Percentiles rank a stretch among this genome's conserved stretches.
Evolutionary conservation across 2,888 invertebrate species (phyloP).

Genomic region (Torymus tubicola): DNA sequence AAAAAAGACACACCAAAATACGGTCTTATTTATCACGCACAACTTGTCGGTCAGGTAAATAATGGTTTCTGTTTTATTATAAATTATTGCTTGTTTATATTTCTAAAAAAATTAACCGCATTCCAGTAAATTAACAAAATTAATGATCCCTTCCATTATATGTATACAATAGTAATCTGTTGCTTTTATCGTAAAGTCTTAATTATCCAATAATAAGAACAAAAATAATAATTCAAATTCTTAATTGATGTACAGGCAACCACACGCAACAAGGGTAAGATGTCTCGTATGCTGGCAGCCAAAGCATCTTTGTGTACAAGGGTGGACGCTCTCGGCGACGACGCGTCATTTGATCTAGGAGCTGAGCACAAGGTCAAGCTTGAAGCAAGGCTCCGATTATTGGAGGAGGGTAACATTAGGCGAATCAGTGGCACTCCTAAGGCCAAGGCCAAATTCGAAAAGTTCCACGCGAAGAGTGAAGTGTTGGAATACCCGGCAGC

Average conservation of each 20-base stretch:
- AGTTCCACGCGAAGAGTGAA: slow-evolving; percentile 90
- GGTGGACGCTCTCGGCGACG: slow-evolving; percentile 97
- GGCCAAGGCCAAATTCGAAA: slow-evolving; percentile 92
- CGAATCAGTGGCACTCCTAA: slow-evolving; percentile 93
- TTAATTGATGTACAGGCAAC: slow-evolving; percentile 77
- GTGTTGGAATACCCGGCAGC: slow-evolving; percentile 87
- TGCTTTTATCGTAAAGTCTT: too few species aligned
- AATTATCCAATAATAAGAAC: slow-evolving; percentile 1
- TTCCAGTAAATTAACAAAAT: neutral
- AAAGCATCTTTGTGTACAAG: slow-evolving; percentile 95
- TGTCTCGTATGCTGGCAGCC: slow-evolving; percentile 97
- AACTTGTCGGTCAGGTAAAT: slow-evolving; percentile 87
- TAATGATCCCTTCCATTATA: neutral
- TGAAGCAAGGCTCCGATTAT: slow-evolving; percentile 85
- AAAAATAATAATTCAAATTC: neutral
- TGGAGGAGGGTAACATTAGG: slow-evolving; percentile 91
- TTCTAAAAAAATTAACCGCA: too few species aligned
- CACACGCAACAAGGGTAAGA: slow-evolving; percentile 94
- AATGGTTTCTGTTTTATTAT: neutral
- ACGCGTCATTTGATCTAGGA: slow-evolving; percentile 88
- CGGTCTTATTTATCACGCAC: slow-evolving; percentile 98
- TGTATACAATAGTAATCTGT: neutral
- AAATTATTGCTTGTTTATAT: slow-evolving; percentile 4
- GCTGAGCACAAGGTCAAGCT: slow-evolving; percentile 93
- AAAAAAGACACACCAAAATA: slow-evolving; percentile 99